A percentile compares a stretch with the other conserved stretches of the same genome.
Evolutionary conservation across 2,113 vertebrate species (phyloP).

Genomic region (Dasyprocta punctata): DNA sequence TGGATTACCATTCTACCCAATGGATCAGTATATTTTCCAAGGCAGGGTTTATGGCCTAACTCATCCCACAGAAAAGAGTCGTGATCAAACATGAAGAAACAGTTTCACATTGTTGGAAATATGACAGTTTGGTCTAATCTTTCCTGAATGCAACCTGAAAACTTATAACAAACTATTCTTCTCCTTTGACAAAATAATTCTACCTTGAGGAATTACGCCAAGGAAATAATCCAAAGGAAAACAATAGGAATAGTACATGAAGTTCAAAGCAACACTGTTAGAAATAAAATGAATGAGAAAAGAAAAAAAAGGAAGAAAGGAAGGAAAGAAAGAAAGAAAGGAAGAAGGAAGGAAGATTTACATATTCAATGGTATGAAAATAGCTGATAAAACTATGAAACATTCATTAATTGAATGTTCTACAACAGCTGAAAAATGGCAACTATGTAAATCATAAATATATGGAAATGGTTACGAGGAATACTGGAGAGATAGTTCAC

Average conservation of each 20-base stretch:
- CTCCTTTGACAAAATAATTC: slow-evolving; percentile 12
- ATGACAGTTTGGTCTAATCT: background rate
- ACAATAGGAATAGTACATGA: background rate
- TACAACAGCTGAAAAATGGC: slow-evolving; percentile 26
- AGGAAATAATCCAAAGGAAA: slow-evolving; percentile 50
- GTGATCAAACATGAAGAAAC: slow-evolving; percentile 19
- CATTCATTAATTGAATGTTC: background rate
- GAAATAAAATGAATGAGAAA: background rate
- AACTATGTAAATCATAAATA: background rate
- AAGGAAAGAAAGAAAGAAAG: background rate
- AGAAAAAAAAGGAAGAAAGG: background rate
- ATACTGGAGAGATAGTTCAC: background rate
- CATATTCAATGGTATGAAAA: background rate
- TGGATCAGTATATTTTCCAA: background rate
- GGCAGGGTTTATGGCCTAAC: background rate
- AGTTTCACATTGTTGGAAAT: slow-evolving; percentile 15
- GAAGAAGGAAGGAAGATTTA: background rate
- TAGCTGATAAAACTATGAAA: background rate
- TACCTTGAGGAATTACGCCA: slow-evolving; percentile 1
- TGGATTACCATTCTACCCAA: background rate
- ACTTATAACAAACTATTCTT: background rate
- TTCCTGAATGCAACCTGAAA: background rate
- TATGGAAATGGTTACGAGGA: background rate
- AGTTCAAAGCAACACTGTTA: slow-evolving; percentile 7
- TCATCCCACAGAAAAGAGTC: background rate